Conservation (phyloP, 2,888 invertebrate species). For the Meghimatium bilineatum region DNA sequence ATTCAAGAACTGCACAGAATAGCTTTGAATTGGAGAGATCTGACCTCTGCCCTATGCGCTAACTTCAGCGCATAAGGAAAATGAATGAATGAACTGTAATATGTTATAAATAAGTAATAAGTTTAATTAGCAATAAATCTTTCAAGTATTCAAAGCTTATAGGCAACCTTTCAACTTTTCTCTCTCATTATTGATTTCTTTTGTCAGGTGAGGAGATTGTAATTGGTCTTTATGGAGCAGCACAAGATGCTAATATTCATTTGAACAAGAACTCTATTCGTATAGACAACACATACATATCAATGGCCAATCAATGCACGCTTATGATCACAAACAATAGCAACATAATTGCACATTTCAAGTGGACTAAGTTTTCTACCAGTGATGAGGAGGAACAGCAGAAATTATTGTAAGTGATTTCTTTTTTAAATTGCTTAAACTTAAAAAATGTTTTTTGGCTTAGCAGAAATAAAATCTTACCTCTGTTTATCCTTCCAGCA, state of each 20-base stretch:
- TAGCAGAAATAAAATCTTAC: too few relatives aligned
- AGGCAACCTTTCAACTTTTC: neutral
- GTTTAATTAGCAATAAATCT: too few relatives aligned
- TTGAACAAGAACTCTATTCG: constrained; percentile 76
- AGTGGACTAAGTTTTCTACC: constrained; percentile 76
- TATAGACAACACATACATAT: constrained; percentile 76
- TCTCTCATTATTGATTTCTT: neutral
- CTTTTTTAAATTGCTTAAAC: too few relatives aligned
- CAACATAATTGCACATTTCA: constrained; percentile 76
- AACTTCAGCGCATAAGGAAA: too few relatives aligned
- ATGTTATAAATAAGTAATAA: too few relatives aligned
- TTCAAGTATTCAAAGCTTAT: neutral
- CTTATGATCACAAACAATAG: constrained; percentile 75
- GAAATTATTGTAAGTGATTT: constrained; percentile 65
- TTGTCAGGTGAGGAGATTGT: constrained; percentile 74
- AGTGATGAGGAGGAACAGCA: constrained; percentile 75
- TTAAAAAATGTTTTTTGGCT: too few relatives aligned
- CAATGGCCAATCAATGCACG: constrained; percentile 76
- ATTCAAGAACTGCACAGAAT: too few relatives aligned
- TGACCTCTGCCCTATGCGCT: too few relatives aligned
- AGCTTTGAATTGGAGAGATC: too few relatives aligned
- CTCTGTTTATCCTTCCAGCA: too few relatives aligned
- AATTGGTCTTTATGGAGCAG: constrained; percentile 74
- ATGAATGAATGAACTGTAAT: too few relatives aligned
- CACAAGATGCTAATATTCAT: constrained; percentile 75